Percentiles rank a stretch among this genome's conserved stretches.
phyloP scores from a whole-genome alignment of 2,113 vertebrate genomes.

The Pelmatolapia mariae region DNA sequence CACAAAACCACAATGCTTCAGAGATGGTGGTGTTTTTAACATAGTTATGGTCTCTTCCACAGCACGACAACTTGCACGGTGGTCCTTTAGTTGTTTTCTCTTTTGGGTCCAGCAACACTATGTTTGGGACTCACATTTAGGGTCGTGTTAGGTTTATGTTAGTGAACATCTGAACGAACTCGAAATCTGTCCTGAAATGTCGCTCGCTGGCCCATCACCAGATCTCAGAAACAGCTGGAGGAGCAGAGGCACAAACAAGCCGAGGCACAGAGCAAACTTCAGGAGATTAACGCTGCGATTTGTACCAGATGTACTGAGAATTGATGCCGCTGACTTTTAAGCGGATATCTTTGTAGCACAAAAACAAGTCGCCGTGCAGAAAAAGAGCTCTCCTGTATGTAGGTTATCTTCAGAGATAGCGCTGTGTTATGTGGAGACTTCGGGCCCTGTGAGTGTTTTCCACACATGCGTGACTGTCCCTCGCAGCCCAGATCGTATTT shows the following conservation, averaged over 20 bases:
- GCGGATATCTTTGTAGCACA: not conserved
- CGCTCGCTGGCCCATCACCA: not conserved
- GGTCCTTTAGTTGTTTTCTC: not conserved
- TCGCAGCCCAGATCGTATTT: not conserved
- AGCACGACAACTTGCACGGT: not conserved
- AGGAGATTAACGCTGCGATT: slow-evolving; percentile 14
- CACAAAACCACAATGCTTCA: not conserved
- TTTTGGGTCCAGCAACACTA: not conserved
- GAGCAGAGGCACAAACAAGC: not conserved
- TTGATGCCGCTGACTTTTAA: not conserved
- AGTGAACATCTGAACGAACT: not conserved
- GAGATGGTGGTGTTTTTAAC: not conserved
- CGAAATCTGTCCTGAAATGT: not conserved
- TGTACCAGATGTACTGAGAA: not conserved
- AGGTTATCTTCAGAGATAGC: not conserved
- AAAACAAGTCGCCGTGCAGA: not conserved
- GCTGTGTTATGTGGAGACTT: not conserved
- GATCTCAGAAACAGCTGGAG: not conserved
- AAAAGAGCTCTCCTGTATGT: not conserved
- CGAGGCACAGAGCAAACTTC: not conserved
- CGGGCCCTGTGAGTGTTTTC: not conserved
- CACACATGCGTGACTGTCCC: not conserved
- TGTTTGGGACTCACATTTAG: not conserved
- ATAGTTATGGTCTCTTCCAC: not conserved
- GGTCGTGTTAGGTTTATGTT: not conserved